Evolutionary conservation across 2,888 invertebrate genomes (phyloP).

Genomic region (Dasypolia templi): DNA sequence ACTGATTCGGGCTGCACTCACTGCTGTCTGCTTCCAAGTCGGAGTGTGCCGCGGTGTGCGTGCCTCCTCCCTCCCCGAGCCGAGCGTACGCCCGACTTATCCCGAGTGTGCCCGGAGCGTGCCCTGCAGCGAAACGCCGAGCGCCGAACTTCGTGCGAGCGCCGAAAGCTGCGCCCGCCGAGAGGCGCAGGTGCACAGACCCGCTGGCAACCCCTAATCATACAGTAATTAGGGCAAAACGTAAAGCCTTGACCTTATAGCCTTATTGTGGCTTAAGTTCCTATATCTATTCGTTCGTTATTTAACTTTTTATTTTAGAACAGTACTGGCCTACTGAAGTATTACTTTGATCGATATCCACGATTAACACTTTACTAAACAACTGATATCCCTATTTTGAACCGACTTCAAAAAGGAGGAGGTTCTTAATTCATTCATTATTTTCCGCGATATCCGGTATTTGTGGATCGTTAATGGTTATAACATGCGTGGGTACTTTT

Average conservation of each 20-base stretch:
- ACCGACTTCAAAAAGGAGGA: no score
- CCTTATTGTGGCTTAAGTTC: neutral
- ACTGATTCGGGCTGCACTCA: neutral
- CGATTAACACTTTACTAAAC: neutral
- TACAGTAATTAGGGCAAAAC: constrained; percentile 33
- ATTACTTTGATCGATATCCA: neutral
- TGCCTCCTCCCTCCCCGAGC: constrained; percentile 3
- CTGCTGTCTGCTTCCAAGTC: neutral
- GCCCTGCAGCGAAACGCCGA: neutral
- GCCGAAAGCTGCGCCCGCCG: constrained; percentile 24
- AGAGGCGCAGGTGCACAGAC: constrained; percentile 47
- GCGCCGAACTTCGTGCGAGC: constrained; percentile 12
- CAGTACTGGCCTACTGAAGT: neutral
- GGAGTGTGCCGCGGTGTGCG: neutral
- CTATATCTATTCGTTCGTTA: neutral
- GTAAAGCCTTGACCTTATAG: constrained; percentile 30
- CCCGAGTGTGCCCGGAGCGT: constrained; percentile 23
- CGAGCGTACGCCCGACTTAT: constrained; percentile 11
- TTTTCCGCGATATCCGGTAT: no score
- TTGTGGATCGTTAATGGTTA: no score
- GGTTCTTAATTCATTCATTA: no score
- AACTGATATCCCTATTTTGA: no score
- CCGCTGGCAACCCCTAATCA: constrained; percentile 20
- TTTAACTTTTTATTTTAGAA: neutral
- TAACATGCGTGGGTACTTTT: no score